These are phyloP conservation scores for Haemorhous mexicanus DNA, from an alignment of 2,113 vertebrate species.

Conservation along the genomic window DNA sequence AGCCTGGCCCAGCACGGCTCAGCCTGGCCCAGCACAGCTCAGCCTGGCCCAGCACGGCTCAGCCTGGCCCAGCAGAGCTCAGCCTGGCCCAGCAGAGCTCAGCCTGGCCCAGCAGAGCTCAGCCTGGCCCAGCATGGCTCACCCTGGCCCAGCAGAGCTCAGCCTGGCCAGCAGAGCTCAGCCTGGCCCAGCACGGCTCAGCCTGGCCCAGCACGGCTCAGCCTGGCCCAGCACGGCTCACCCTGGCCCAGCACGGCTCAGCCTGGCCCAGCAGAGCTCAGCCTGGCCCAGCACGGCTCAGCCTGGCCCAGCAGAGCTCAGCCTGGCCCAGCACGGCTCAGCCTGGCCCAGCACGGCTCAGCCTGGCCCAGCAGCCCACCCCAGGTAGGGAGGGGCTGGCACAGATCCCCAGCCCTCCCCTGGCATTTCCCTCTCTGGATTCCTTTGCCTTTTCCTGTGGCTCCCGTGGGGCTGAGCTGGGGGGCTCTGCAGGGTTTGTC, in stretches of 20 bases:
- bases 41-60: background rate
- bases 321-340: too few relatives aligned
- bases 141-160: background rate
- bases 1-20: too few relatives aligned
- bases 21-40: background rate
- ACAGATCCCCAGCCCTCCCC: fast-evolving
- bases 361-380: background rate
- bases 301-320: background rate
- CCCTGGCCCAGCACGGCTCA: background rate
- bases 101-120: background rate
- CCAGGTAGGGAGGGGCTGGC: background rate
- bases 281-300: background rate
- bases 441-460: background rate
- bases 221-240: background rate
- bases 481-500: fast-evolving
- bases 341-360: background rate
- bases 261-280: background rate
- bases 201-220: too few relatives aligned
- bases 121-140: background rate
- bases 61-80: background rate
- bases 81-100: background rate
- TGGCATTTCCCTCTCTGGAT: background rate
- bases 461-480: background rate
- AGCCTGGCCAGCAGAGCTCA: background rate
- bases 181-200: background rate